phyloP scores from a whole-genome alignment of 2,888 invertebrate species.

The Drosophila pseudotakahashii region DNA sequence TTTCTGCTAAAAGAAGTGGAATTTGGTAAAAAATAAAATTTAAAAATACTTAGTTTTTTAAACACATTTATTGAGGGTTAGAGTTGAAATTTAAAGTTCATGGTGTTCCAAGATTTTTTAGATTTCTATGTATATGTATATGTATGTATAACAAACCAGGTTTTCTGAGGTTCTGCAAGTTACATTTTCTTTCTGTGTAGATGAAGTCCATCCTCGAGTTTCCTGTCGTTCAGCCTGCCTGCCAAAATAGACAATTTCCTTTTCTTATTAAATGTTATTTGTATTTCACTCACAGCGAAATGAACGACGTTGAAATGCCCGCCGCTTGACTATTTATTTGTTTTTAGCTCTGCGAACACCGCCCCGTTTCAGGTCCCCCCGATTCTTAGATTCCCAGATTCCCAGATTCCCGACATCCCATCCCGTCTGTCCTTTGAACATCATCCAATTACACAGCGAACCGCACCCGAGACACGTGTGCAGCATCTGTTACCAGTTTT shows the following conservation, averaged over 20 bases:
- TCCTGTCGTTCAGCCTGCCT: slow-evolving; percentile 37
- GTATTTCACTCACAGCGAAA: slow-evolving; percentile 73
- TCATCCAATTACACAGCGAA: slow-evolving; percentile 73
- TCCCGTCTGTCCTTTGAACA: slow-evolving; percentile 41
- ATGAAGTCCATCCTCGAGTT: slow-evolving; percentile 37
- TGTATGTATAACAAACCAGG: no score
- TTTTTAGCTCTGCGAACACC: slow-evolving; percentile 57
- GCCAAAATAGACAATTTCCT: slow-evolving; percentile 77
- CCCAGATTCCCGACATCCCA: not conserved
- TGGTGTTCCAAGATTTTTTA: no score
- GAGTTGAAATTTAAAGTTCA: no score
- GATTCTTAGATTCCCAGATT: not conserved
- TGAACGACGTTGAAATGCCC: slow-evolving; percentile 44
- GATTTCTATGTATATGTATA: no score
- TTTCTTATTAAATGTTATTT: slow-evolving; percentile 79
- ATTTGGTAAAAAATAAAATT: no score
- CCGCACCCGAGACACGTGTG: slow-evolving; percentile 70
- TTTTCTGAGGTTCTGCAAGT: not conserved
- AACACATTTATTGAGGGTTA: no score
- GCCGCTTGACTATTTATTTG: slow-evolving; percentile 76
- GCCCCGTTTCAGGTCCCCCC: slow-evolving; percentile 2
- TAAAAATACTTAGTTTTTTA: no score
- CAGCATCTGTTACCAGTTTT: slow-evolving; percentile 74
- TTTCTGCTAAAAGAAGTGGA: no score
- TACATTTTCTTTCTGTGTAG: not conserved